These are phyloP conservation scores for Alectoris magna DNA, from an alignment of 2,797 vertebrate species.

Conservation along the genomic window DNA sequence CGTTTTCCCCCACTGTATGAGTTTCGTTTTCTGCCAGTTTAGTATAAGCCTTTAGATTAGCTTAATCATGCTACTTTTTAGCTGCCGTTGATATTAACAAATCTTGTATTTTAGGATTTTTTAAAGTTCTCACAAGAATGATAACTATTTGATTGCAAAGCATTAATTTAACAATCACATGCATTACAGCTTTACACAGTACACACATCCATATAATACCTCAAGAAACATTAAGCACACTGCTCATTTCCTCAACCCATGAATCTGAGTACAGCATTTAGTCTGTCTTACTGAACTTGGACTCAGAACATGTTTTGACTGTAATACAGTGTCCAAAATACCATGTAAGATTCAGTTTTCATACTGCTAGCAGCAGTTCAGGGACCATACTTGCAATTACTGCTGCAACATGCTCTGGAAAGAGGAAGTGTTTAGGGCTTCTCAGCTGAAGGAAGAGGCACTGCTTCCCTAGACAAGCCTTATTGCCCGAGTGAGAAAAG, in stretches of 20 bases:
- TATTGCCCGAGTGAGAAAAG: neutral
- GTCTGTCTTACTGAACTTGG: neutral
- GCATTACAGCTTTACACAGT: neutral
- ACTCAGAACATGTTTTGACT: neutral
- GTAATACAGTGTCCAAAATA: neutral
- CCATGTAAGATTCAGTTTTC: rapidly evolving
- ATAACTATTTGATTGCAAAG: neutral
- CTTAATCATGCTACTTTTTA: neutral
- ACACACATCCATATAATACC: neutral
- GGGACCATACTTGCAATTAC: neutral
- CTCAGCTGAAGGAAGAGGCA: neutral
- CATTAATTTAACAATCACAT: neutral
- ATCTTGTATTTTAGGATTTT: neutral
- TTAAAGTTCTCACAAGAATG: neutral
- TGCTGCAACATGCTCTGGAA: neutral
- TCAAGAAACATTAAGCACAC: neutral
- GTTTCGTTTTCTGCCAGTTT: neutral
- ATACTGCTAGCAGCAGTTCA: rapidly evolving
- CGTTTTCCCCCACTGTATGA: neutral
- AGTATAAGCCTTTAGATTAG: neutral
- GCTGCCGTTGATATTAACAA: neutral
- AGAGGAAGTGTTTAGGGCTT: neutral
- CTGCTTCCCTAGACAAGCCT: neutral
- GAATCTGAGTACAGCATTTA: neutral
- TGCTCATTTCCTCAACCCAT: neutral